A percentile compares a stretch with the other conserved stretches of the same genome.
Evolutionary conservation across 2,888 invertebrate genomes (phyloP).

Genomic region (Cephus sareptanus): DNA sequence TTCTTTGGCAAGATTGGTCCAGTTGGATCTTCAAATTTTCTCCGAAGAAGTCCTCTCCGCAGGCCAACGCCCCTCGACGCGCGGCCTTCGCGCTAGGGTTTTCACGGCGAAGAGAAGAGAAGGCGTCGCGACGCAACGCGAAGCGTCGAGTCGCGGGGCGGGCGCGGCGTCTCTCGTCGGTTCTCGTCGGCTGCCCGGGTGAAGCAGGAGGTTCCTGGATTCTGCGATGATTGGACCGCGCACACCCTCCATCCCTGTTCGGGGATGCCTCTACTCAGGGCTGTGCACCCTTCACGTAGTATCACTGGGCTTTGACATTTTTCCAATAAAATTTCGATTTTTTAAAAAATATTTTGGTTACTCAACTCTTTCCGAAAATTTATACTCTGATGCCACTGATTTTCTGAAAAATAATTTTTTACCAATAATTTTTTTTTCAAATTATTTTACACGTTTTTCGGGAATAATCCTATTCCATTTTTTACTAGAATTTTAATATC

Average conservation of each 20-base stretch:
- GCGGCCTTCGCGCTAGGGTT: constrained; percentile 54
- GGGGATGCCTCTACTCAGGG: constrained; percentile 55
- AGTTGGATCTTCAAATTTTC: too few relatives aligned
- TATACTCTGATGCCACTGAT: too few relatives aligned
- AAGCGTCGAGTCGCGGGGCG: constrained; percentile 45
- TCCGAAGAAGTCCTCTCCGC: constrained; percentile 6
- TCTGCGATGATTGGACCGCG: constrained; percentile 66
- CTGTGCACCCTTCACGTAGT: constrained; percentile 30
- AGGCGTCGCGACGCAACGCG: constrained; percentile 45
- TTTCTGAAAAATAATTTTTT: too few relatives aligned
- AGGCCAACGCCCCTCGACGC: constrained; percentile 60
- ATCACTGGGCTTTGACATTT: too few relatives aligned
- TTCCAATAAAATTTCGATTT: too few relatives aligned
- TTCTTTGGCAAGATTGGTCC: too few relatives aligned
- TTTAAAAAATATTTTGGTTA: too few relatives aligned
- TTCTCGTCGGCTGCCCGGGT: constrained; percentile 67
- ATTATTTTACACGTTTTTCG: too few relatives aligned
- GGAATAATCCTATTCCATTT: too few relatives aligned
- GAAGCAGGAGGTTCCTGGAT: constrained; percentile 68
- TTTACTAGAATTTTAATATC: too few relatives aligned
- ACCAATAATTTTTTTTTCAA: too few relatives aligned
- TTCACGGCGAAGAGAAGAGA: constrained; percentile 50
- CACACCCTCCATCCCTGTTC: constrained; percentile 53
- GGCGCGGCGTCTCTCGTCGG: constrained; percentile 46
- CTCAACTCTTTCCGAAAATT: too few relatives aligned